phyloP scores from a whole-genome alignment of 2,113 vertebrate genomes.

The Rousettus leschenaultii region DNA sequence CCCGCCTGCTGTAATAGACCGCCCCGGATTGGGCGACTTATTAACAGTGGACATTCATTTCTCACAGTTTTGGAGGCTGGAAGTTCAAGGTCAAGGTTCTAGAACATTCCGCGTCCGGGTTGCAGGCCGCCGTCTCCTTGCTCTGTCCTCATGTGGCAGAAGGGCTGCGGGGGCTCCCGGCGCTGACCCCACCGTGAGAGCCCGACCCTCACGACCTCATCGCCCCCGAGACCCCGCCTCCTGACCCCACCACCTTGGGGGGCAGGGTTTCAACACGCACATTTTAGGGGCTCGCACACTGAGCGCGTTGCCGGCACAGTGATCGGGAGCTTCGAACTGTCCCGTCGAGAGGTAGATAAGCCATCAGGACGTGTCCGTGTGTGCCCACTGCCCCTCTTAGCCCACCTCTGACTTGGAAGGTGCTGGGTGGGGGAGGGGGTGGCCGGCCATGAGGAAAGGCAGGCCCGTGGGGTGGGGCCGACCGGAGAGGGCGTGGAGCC shows the following conservation, averaged over 20 bases:
- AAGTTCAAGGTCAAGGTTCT: neutral
- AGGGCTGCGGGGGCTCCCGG: neutral
- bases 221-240: neutral
- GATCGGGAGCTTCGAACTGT: accelerated
- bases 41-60: no score
- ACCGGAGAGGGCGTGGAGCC: neutral
- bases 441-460: accelerated
- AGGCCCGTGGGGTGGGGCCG: accelerated
- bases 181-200: no score
- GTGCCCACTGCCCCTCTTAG: accelerated
- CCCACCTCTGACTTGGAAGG: neutral
- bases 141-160: neutral
- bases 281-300: neutral
- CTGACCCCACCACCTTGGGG: no score
- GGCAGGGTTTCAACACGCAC: neutral
- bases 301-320: no score
- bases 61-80: neutral
- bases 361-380: accelerated
- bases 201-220: neutral
- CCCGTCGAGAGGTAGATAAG: no score
- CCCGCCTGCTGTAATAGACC: neutral
- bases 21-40: neutral
- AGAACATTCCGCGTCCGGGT: accelerated
- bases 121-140: accelerated
- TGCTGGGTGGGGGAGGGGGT: accelerated